Base-by-base conservation (phyloP, 1,140 invertebrate genomes). In the Nebria ingens region DNA sequence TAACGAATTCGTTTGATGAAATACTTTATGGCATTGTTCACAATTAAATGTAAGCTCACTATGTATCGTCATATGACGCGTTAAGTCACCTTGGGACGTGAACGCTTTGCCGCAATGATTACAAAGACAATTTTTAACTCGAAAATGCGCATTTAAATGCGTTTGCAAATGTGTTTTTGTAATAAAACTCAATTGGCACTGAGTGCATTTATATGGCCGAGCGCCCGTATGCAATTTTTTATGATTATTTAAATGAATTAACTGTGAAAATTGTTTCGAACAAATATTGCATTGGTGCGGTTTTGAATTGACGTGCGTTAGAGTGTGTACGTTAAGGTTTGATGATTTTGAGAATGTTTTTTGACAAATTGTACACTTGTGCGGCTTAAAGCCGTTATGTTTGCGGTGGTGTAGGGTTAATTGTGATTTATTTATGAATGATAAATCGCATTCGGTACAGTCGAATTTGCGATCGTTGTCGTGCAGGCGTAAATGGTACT, bases 81-180 rank as follows among this genome's bases (percentile, higher is more conserved):
- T 56, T 11, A 66, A 54, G 40, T 64, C 62, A 15, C 60, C 59
- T 50, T 58, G 56, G 20, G 61, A 61, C 23, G 55, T 59, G 68
- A 86, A 86, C 20, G 82, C 64, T 64, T 86, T 86, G 53, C 75
- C 76, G 67, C 83, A 86, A 62, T 81, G 77, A 53, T 71, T 69
- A 68, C 83, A 86, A 59, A 74, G 71, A 65, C 82, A 85, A 4
- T 83, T 82, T 62, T 83, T 86, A 65, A 84, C 82, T 13, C 82
- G 75, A 52, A 67, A 71, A 65, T 54, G 53, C 38, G 19, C 40
- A 12, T 54, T 54, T 17, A 42, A n/a, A 40, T 59, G 58, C 2
- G 23, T 29, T 13, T 54, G 19, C 4, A 59, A 51, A 9, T 21
- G 55, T 38, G 50, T 51, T 2, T 50, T 50, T 9, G 49, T 34